Evolutionary conservation across 1,140 invertebrate species (phyloP).

Genomic region (Drosophila virilis): DNA sequence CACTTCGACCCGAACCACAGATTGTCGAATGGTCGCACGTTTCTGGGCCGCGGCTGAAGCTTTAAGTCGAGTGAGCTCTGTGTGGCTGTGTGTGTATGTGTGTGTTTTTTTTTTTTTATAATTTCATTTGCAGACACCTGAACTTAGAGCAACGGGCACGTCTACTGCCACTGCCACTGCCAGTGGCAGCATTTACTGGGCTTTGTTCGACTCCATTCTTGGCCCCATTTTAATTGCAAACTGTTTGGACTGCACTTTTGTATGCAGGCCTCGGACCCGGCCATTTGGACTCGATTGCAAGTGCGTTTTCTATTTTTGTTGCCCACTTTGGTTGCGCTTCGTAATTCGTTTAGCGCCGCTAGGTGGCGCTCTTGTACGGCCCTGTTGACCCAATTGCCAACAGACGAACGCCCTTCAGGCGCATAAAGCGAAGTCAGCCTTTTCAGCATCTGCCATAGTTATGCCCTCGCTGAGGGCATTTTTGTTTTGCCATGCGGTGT

Average conservation of each 20-base stretch:
- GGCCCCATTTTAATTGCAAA: constrained; percentile 76
- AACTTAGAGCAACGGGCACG: constrained; percentile 21
- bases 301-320: constrained; percentile 69
- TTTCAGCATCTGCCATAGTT: not conserved
- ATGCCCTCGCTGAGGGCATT: no score
- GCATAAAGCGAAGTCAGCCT: constrained; percentile 28
- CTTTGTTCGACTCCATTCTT: constrained; percentile 39
- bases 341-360: constrained; percentile 77
- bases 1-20: not conserved
- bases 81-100: not conserved
- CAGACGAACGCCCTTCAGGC: constrained; percentile 25
- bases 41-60: constrained; percentile 19
- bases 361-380: constrained; percentile 60
- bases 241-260: constrained; percentile 66
- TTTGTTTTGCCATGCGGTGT: no score
- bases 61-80: constrained; percentile 26
- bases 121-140: constrained; percentile 71
- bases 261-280: constrained; percentile 53
- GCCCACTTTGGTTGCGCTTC: constrained; percentile 59
- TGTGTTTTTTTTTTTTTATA: constrained; percentile 39
- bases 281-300: constrained; percentile 8
- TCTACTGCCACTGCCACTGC: constrained; percentile 18
- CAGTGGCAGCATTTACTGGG: constrained; percentile 33
- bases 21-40: constrained; percentile 23
- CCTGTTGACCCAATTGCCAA: constrained; percentile 71